These are phyloP conservation scores for Neoitamus cyanurus DNA, from an alignment of 2,888 invertebrate genomes.

Conservation along the genomic window DNA sequence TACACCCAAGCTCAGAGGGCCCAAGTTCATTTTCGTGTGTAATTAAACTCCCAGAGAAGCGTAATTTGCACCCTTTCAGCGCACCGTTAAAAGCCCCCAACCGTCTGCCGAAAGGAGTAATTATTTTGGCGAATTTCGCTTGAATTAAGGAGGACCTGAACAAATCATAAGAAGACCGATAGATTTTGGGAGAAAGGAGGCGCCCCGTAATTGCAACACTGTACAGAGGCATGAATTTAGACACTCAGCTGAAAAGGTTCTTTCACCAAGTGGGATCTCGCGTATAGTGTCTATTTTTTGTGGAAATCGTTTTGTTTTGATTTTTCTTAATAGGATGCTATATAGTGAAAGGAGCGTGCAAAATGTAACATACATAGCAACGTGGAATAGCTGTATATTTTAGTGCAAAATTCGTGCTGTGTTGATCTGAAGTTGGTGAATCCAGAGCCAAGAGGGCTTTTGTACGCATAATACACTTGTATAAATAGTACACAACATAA, in stretches of 20 bases:
- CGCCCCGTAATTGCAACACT: conserved; percentile 17
- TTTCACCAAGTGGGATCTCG: not conserved
- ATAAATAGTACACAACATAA: conserved; percentile 25
- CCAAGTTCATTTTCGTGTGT: conserved; percentile 4
- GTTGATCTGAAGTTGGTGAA: conserved; percentile 27
- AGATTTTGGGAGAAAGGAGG: not conserved
- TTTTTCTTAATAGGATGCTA: conserved; percentile 15
- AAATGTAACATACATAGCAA: not conserved
- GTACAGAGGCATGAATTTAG: conserved; percentile 20
- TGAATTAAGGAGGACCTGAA: not conserved
- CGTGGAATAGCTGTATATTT: not conserved
- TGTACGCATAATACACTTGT: conserved; percentile 25
- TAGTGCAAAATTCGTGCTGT: conserved; percentile 20
- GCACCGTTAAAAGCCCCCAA: not conserved
- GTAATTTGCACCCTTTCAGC: conserved; percentile 7
- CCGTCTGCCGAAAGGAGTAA: not conserved
- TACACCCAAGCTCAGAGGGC: not conserved
- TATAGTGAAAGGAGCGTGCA: not conserved
- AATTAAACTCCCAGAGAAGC: not conserved
- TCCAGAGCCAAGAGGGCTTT: not conserved
- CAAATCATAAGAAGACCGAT: not conserved
- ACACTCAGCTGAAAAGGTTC: conserved; percentile 21
- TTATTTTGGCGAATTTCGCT: not conserved
- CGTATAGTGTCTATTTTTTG: conserved; percentile 8
- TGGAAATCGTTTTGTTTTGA: not conserved